phyloP scores from a whole-genome alignment of 2,888 invertebrate genomes.

The Margaritifera margaritifera region DNA sequence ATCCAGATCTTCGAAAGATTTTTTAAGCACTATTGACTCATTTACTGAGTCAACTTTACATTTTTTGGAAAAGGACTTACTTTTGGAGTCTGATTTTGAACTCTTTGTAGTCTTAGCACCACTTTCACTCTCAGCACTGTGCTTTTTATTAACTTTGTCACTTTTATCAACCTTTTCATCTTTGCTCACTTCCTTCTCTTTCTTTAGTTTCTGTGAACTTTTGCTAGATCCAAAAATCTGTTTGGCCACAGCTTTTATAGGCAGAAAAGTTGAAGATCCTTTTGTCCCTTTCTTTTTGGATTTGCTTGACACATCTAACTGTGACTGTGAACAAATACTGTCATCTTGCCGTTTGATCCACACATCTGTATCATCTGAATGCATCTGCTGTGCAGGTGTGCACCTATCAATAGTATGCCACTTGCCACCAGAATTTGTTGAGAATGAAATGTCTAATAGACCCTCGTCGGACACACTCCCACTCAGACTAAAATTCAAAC shows the following conservation, averaged over 20 bases:
- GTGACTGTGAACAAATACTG: conserved; percentile 22
- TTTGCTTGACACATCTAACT: conserved; percentile 24
- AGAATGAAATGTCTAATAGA: neutral
- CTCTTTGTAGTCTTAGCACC: neutral
- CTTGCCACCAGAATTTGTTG: conserved; percentile 1
- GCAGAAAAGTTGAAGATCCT: conserved; percentile 36
- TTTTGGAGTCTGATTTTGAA: neutral
- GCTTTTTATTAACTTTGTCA: conserved; percentile 13
- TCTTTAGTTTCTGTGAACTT: conserved; percentile 12
- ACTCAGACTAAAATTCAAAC: conserved; percentile 27
- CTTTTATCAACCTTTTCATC: conserved; percentile 8
- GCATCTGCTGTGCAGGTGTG: conserved; percentile 22
- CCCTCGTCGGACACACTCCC: neutral
- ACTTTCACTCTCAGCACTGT: neutral
- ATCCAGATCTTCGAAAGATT: conserved; percentile 35
- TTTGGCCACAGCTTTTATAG: conserved; percentile 28
- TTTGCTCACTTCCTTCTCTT: conserved; percentile 11
- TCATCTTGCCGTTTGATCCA: conserved; percentile 34
- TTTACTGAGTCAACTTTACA: conserved; percentile 10
- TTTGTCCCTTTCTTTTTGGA: conserved; percentile 30
- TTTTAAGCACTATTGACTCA: conserved; percentile 29
- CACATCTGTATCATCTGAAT: conserved; percentile 27
- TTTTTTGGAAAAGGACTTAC: neutral
- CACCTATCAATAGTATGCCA: conserved; percentile 15
- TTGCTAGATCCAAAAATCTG: conserved; percentile 37